Evolutionary conservation across 30 jellyfish, hydroid and myxozoan species (phyloP).

Genomic region (Cassiopea andromeda): DNA sequence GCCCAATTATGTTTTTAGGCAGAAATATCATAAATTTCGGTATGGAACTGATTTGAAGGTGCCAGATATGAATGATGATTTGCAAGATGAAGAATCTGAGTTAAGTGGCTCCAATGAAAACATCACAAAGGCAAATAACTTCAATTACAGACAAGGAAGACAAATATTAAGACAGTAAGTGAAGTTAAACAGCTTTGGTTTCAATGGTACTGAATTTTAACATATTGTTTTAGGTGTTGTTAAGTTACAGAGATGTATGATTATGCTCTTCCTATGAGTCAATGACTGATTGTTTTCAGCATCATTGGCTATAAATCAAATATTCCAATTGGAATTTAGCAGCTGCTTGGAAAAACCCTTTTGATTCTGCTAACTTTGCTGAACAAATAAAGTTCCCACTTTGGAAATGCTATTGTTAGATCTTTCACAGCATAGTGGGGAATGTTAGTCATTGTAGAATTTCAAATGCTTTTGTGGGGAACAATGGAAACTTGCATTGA

Average conservation of each 20-base stretch:
- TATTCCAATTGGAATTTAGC: no score
- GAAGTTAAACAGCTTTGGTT: neutral
- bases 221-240: neutral
- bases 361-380: no score
- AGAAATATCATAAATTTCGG: constrained; percentile 90
- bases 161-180: constrained; percentile 96
- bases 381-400: no score
- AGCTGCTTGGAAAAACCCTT: no score
- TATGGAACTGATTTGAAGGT: constrained; percentile 97
- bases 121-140: constrained; percentile 37
- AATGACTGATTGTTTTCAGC: no score
- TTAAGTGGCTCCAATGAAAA: constrained; percentile 42
- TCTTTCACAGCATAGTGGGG: no score
- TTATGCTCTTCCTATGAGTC: no score
- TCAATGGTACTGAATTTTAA: neutral
- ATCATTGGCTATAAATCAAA: no score
- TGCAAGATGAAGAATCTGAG: constrained; percentile 70
- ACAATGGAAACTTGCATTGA: no score
- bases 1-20: constrained; percentile 58
- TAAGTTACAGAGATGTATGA: neutral
- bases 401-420: no score
- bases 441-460: no score
- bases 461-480: no score
- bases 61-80: constrained; percentile 89
- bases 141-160: constrained; percentile 96